A percentile compares a stretch with the other conserved stretches of the same genome.
These are phyloP conservation scores for Lagenorhynchus albirostris DNA, from an alignment of 2,113 vertebrate species.

Conservation along the genomic window DNA sequence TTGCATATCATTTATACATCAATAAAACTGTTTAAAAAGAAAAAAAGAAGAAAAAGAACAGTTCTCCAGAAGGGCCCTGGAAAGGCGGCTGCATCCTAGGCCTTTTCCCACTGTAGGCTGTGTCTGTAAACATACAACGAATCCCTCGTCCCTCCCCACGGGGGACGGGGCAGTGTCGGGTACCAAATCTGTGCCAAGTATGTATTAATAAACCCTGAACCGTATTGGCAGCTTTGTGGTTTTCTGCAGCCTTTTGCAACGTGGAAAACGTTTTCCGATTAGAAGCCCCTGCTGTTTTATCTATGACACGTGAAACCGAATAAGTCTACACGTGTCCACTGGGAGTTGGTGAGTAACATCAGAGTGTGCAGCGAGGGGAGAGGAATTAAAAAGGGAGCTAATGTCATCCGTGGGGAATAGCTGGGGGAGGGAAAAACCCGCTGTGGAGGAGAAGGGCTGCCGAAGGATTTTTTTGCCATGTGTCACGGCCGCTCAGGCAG, in stretches of 20 bases:
- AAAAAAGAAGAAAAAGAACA: neutral
- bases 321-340: conserved; percentile 17
- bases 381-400: conserved; percentile 52
- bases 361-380: neutral
- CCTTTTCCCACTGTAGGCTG: neutral
- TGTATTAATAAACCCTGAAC: conserved; percentile 51
- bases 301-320: conserved; percentile 56
- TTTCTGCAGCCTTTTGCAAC: conserved; percentile 56
- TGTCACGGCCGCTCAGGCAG: neutral
- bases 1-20: neutral
- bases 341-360: conserved; percentile 46
- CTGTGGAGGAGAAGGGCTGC: neutral
- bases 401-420: conserved; percentile 35
- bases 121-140: neutral
- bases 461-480: neutral
- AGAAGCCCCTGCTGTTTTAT: conserved; percentile 63
- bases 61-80: neutral
- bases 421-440: neutral
- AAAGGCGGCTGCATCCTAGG: too few species aligned
- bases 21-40: neutral
- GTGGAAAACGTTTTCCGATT: conserved; percentile 39
- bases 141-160: neutral
- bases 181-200: conserved; percentile 31
- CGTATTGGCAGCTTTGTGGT: conserved; percentile 26
- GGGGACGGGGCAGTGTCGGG: rapidly evolving